phyloP scores from a whole-genome alignment of 2,888 invertebrate species.

The Cerceris ruficornis region DNA sequence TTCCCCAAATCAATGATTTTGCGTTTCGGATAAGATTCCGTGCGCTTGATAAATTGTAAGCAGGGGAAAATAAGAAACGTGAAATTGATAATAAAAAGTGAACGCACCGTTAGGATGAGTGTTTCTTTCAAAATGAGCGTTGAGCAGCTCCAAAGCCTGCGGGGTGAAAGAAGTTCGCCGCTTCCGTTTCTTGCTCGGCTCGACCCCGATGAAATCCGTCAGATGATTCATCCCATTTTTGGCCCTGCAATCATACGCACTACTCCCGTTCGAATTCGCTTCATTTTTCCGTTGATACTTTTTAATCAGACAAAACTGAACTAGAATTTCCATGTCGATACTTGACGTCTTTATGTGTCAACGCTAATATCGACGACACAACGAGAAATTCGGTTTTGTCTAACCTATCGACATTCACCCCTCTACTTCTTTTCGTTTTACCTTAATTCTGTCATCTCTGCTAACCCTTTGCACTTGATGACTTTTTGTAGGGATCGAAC shows the following conservation, averaged over 20 bases:
- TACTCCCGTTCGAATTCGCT: conserved; percentile 78
- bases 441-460: no score
- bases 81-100: no score
- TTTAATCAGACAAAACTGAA: not conserved
- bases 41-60: no score
- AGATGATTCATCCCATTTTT: conserved; percentile 96
- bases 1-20: not conserved
- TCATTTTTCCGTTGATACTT: conserved; percentile 14
- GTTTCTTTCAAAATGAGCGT: conserved; percentile 97
- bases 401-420: no score
- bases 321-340: not conserved
- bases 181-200: conserved; percentile 98
- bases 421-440: no score
- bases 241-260: conserved; percentile 87
- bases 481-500: no score
- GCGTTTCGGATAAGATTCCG: no score
- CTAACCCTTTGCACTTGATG: no score
- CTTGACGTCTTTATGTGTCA: not conserved
- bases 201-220: conserved; percentile 97
- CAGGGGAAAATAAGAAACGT: not conserved
- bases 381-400: no score
- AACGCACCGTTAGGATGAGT: conserved; percentile 97
- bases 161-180: conserved; percentile 98
- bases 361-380: no score
- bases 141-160: conserved; percentile 96